phyloP scores from a whole-genome alignment of 2,113 vertebrate species.

The Austrofundulus limnaeus region DNA sequence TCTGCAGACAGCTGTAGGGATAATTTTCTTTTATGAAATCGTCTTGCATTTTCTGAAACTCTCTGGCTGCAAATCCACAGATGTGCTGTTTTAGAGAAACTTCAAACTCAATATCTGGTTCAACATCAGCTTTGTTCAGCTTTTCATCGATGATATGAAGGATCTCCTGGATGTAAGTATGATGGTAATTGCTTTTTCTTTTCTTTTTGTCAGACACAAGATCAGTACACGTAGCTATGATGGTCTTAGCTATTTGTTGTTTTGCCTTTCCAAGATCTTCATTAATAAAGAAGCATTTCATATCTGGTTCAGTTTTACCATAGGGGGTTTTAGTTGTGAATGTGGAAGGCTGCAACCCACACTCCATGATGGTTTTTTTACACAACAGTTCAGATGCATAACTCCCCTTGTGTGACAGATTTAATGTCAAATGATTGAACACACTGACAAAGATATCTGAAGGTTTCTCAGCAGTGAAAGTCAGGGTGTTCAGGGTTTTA shows the following conservation, averaged over 20 bases:
- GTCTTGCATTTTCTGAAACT: slow-evolving; percentile 61
- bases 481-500: background rate
- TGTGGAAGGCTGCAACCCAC: slow-evolving; percentile 5
- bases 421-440: background rate
- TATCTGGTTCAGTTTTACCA: fast-evolving
- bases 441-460: background rate
- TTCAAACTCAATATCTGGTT: slow-evolving; percentile 8
- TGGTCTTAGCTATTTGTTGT: background rate
- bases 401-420: slow-evolving; percentile 31
- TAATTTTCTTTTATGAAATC: slow-evolving; percentile 56
- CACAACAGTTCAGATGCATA: background rate
- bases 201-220: background rate
- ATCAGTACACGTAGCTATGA: background rate
- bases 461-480: background rate
- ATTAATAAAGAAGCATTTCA: too few relatives aligned
- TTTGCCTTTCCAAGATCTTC: background rate
- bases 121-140: fast-evolving
- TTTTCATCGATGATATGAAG: slow-evolving; percentile 40
- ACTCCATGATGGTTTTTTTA: fast-evolving
- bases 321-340: fast-evolving
- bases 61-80: slow-evolving; percentile 47
- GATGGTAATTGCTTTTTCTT: slow-evolving; percentile 35
- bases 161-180: slow-evolving; percentile 60
- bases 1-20: slow-evolving; percentile 28
- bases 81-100: slow-evolving; percentile 68